These are phyloP conservation scores for Gallinago solitaria DNA, from an alignment of 2,797 vertebrate genomes.

Conservation along the genomic window DNA sequence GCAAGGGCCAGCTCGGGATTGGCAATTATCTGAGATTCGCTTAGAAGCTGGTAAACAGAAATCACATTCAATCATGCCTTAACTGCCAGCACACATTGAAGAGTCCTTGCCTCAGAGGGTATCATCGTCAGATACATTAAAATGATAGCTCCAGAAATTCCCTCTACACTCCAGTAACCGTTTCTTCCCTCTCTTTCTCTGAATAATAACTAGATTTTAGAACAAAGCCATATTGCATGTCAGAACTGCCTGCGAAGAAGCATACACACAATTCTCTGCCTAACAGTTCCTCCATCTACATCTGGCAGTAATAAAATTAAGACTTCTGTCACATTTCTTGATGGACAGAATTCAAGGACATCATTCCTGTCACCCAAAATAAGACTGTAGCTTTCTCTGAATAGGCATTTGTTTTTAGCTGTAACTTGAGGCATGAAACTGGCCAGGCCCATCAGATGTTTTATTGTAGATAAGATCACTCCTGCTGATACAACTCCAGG, in stretches of 20 bases:
- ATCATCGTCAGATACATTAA: background rate
- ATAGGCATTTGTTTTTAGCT: background rate
- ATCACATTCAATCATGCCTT: background rate
- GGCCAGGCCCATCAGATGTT: background rate
- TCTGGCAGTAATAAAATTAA: background rate
- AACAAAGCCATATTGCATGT: background rate
- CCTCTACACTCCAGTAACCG: background rate
- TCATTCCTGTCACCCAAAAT: background rate
- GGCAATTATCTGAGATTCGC: constrained; percentile 4
- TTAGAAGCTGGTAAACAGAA: constrained; percentile 16
- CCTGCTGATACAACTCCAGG: background rate
- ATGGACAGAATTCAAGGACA: background rate
- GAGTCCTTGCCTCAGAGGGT: background rate
- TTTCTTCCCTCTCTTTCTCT: background rate
- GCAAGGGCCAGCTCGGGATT: background rate
- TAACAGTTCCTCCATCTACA: background rate
- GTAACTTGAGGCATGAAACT: background rate
- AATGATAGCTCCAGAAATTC: background rate
- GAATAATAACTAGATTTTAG: background rate
- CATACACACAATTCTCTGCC: background rate
- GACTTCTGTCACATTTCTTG: background rate
- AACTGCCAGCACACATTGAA: background rate
- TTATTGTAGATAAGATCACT: background rate
- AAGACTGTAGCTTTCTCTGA: background rate
- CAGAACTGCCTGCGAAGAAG: background rate